Evolutionary conservation across 2,888 invertebrate genomes (phyloP).

Genomic region (Anaspis maculata): DNA sequence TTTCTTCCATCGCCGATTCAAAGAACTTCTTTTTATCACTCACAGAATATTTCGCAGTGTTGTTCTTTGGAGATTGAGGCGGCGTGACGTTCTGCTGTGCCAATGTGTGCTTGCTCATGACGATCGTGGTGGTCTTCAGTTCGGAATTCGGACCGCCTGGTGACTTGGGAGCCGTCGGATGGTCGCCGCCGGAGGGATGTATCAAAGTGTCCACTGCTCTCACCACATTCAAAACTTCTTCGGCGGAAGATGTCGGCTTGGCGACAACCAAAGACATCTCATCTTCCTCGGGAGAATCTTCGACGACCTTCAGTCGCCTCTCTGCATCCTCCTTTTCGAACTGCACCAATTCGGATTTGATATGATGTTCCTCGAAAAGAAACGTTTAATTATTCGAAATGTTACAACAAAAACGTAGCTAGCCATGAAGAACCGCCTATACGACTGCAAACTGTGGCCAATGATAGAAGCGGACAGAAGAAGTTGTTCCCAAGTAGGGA

Average conservation of each 20-base stretch:
- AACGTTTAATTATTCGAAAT: no score
- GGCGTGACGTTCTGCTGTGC: slow-evolving; percentile 58
- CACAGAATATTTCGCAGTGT: slow-evolving; percentile 76
- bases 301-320: slow-evolving; percentile 38
- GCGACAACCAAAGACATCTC: slow-evolving; percentile 45
- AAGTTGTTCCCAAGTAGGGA: no score
- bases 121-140: slow-evolving; percentile 81
- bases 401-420: no score
- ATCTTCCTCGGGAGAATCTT: slow-evolving; percentile 35
- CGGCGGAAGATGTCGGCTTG: slow-evolving; percentile 69
- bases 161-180: slow-evolving; percentile 62
- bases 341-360: slow-evolving; percentile 65
- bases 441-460: no score
- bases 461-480: no score
- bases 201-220: slow-evolving; percentile 75
- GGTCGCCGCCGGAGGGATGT: slow-evolving; percentile 45
- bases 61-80: slow-evolving; percentile 61
- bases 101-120: slow-evolving; percentile 88
- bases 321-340: slow-evolving; percentile 64
- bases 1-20: slow-evolving; percentile 92
- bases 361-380: slow-evolving; percentile 64
- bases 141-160: slow-evolving; percentile 53
- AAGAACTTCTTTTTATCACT: slow-evolving; percentile 93
- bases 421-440: no score
- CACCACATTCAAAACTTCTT: slow-evolving; percentile 84